These are phyloP conservation scores for Spisula subtruncata DNA, from an alignment of 2,888 invertebrate genomes.

Conservation along the genomic window DNA sequence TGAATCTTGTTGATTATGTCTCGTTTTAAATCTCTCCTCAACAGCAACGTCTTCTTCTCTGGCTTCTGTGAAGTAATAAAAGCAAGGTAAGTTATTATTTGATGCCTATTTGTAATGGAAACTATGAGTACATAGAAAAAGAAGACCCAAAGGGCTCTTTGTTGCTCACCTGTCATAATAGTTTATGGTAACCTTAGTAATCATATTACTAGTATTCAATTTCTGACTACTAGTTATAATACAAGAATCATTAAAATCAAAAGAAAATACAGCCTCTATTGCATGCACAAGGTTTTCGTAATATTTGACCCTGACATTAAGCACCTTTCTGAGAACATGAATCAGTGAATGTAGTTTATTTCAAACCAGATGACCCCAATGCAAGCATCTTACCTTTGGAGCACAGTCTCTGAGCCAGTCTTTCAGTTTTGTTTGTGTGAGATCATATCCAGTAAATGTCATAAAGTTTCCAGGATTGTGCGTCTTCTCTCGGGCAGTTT, in stretches of 20 bases:
- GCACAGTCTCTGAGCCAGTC: slow-evolving; percentile 83
- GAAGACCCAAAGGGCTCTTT: not conserved
- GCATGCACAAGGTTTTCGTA: too few species aligned
- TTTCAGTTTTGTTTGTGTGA: slow-evolving; percentile 77
- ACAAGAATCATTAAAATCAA: not conserved
- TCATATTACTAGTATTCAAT: not conserved
- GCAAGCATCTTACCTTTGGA: slow-evolving; percentile 75
- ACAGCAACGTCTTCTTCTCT: slow-evolving; percentile 78
- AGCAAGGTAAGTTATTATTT: not conserved
- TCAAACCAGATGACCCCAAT: too few species aligned
- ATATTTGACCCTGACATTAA: too few species aligned
- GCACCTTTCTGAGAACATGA: too few species aligned
- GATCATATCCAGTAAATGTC: slow-evolving; percentile 81
- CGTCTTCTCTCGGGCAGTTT: slow-evolving; percentile 58
- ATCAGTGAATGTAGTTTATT: too few species aligned
- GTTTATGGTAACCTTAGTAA: too few species aligned
- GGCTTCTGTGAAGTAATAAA: slow-evolving; percentile 78
- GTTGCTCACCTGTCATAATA: too few species aligned
- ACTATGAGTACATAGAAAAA: not conserved
- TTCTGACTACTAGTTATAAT: not conserved
- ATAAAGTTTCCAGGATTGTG: slow-evolving; percentile 72
- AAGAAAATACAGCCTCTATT: too few species aligned
- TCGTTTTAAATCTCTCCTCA: slow-evolving; percentile 77
- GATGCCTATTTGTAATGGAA: not conserved
- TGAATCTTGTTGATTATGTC: slow-evolving; percentile 82